phyloP scores from a whole-genome alignment of 2,113 vertebrate species.

The Hepsetus odoe region DNA sequence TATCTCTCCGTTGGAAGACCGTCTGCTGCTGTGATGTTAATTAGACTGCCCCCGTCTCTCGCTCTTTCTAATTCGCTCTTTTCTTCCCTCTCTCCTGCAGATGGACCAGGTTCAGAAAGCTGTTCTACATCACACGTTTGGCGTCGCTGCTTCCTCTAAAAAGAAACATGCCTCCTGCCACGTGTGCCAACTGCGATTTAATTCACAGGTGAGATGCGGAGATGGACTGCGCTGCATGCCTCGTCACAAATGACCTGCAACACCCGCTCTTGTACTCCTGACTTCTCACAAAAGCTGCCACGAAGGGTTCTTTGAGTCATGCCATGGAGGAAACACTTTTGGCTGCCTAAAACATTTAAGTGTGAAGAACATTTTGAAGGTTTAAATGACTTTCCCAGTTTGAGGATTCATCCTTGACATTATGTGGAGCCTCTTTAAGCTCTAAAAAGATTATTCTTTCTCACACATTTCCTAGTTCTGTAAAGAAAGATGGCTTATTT shows the following conservation, averaged over 20 bases:
- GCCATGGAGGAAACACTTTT: no score
- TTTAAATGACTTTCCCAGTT: no score
- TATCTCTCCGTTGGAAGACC: constrained; percentile 22
- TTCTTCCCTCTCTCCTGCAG: constrained; percentile 75
- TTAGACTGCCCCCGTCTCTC: constrained; percentile 57
- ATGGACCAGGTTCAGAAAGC: constrained; percentile 98
- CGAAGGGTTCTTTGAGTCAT: no score
- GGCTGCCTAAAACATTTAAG: no score
- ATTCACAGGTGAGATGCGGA: constrained; percentile 93
- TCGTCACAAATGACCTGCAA: not conserved
- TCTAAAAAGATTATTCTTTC: no score
- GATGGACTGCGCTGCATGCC: not conserved
- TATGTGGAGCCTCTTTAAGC: no score
- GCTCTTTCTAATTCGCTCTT: constrained; percentile 6
- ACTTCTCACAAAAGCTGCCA: not conserved
- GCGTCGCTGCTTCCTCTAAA: constrained; percentile 85
- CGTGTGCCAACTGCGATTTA: constrained; percentile 97
- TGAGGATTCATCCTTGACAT: no score
- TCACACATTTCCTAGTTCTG: no score
- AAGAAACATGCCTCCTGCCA: constrained; percentile 94
- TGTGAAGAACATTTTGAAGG: no score
- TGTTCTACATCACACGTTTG: constrained; percentile 94
- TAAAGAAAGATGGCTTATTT: no score
- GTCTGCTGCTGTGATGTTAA: constrained; percentile 68
- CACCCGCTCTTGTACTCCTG: not conserved